Evolutionary conservation across 1,140 invertebrate genomes (phyloP), one percentile per base, ranked within the genome.

Genomic region (Conopomorpha cramerella): DNA sequence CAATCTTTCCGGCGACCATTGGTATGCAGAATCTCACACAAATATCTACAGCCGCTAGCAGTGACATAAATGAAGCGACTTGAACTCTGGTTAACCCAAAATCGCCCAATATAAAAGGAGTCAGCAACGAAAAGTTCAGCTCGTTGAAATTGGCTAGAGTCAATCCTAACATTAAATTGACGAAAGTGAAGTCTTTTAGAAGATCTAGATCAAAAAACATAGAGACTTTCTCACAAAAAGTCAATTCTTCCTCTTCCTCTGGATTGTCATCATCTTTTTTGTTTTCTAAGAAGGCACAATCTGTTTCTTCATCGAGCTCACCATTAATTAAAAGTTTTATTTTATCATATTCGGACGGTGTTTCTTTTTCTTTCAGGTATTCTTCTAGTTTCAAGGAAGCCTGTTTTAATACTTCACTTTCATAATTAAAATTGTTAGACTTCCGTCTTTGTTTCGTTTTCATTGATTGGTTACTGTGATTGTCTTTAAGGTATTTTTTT

Each of bases 91-190:
- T 47, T 38, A 84, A 77, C 1, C 80, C 79, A 41, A 79, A 84
- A 42, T 88, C 86, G 1, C 60, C 68, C 19, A 89, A 52, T 34
- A 89, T 85, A 31, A 88, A 86, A 2, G 86, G 85, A 1, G 84
- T 86, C 16, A 88, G 58, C 2, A 88, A 68, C 1, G 86, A 83
- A 56, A 88, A 88, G 54, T 87, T 88, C 1, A 87, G 53, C 61
- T 89, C 87, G 2, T 81, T 82, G 41, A 87, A 86, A 45, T 83
- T 81, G 1, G 85, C 85, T 4, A 88, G 62, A 1, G 84, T 86
- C 36, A 88, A 74, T 0, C 87, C 86, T 14, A 86, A 48, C 60
- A 87, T 83, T 11, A 88, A 71, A 49, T 86, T 88, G 1, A 87
- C 78, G 39, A 83, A 88, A 3, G 82, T 80, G 3, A 81, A 79